A percentile compares a stretch with the other conserved stretches of the same genome.
Evolutionary conservation across 2,113 vertebrate species (phyloP).

Genomic region (Zosterops lateralis): DNA sequence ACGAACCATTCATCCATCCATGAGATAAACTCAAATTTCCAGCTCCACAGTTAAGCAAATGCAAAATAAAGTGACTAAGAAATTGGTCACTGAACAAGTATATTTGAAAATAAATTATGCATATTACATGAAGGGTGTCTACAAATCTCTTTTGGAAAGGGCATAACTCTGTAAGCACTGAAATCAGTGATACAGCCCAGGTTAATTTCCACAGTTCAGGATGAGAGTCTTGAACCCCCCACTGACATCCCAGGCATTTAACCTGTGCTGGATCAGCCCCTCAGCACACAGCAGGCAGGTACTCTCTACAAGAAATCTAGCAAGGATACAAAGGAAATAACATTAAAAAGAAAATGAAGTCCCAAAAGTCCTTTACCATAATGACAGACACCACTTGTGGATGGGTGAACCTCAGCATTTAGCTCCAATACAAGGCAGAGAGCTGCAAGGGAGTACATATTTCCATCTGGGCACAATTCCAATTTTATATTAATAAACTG

Average conservation of each 20-base stretch:
- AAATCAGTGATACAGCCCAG: not conserved
- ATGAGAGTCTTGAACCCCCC: not conserved
- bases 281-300: not conserved
- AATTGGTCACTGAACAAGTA: not conserved
- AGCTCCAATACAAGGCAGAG: not conserved
- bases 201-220: not conserved
- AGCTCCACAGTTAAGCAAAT: not conserved
- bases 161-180: not conserved
- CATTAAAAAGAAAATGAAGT: not conserved
- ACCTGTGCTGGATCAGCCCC: not conserved
- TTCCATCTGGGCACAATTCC: slow-evolving; percentile 30
- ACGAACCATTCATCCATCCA: not conserved
- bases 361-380: not conserved
- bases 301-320: not conserved
- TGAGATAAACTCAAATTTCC: not conserved
- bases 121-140: not conserved
- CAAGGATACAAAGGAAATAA: not conserved
- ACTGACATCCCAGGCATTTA: not conserved
- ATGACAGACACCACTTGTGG: not conserved
- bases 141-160: not conserved
- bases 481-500: slow-evolving; percentile 42
- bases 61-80: not conserved
- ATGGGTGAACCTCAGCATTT: not conserved
- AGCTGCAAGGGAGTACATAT: not conserved
- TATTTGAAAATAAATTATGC: not conserved